Conservation (phyloP, 2,888 invertebrate species). For the Drosophila rellima region DNA sequence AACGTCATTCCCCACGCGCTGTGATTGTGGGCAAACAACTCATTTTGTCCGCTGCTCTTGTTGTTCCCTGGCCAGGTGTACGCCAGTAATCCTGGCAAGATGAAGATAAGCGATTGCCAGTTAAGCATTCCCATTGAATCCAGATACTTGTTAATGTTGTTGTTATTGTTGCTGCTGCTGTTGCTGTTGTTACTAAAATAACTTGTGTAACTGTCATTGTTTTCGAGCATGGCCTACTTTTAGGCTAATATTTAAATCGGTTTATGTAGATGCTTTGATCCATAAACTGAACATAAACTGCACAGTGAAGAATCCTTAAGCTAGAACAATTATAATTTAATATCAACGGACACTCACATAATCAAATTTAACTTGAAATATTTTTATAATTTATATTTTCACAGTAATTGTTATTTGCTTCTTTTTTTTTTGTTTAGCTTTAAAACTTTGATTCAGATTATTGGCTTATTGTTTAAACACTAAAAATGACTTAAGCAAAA, state of each 20-base stretch:
- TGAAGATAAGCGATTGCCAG: constrained; percentile 23
- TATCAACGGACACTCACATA: background rate
- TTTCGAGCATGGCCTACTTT: constrained; percentile 11
- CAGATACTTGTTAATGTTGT: constrained; percentile 18
- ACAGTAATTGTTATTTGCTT: constrained; percentile 55
- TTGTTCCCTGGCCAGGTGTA: constrained; percentile 4
- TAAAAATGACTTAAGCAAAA: constrained; percentile 64
- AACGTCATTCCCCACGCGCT: background rate
- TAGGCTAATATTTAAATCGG: background rate
- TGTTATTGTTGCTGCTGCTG: constrained; percentile 4
- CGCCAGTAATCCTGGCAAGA: constrained; percentile 13
- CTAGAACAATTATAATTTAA: no score
- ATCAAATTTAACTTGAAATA: background rate
- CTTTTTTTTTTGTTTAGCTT: constrained; percentile 45
- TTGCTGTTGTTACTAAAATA: constrained; percentile 12
- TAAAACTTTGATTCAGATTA: constrained; percentile 65
- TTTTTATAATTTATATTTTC: constrained; percentile 55
- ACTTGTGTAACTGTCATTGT: background rate
- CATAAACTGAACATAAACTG: no score
- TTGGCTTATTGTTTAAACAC: constrained; percentile 60
- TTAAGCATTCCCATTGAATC: constrained; percentile 21
- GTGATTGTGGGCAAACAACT: constrained; percentile 20
- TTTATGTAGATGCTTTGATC: background rate
- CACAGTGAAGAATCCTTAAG: no score
- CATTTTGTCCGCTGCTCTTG: background rate